Percentiles rank a stretch among this genome's conserved stretches.
Conservation (phyloP, 1,140 invertebrate genomes). For the Macrobrachium rosenbergii region DNA sequence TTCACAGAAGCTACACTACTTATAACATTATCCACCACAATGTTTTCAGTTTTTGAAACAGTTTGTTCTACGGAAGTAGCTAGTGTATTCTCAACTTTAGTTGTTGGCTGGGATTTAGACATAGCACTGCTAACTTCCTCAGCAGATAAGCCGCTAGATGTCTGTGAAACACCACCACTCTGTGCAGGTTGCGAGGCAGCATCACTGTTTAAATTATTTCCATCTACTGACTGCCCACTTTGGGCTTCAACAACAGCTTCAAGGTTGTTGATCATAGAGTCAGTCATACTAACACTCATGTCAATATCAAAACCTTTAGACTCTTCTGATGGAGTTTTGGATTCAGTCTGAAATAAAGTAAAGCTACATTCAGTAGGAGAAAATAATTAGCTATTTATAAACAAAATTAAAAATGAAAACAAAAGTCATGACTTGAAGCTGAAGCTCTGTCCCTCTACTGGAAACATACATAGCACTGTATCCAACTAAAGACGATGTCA, state of each 20-base stretch:
- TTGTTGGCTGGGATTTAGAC: constrained; percentile 15
- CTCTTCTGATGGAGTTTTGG: constrained; percentile 65
- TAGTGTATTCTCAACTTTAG: constrained; percentile 27
- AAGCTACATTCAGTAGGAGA: neutral
- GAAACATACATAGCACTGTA: too few relatives aligned
- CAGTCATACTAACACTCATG: constrained; percentile 61
- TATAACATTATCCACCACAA: constrained; percentile 51
- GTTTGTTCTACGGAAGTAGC: neutral
- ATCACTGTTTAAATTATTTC: constrained; percentile 5
- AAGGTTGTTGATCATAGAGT: constrained; percentile 54
- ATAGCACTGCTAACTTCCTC: neutral
- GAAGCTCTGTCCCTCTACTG: too few relatives aligned
- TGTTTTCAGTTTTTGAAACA: neutral
- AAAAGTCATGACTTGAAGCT: too few relatives aligned
- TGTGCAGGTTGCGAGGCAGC: neutral
- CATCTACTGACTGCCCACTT: constrained; percentile 18
- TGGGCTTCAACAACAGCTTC: constrained; percentile 35
- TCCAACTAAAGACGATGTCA: too few relatives aligned
- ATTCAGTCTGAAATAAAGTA: constrained; percentile 54
- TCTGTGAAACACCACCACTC: neutral
- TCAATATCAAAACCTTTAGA: constrained; percentile 56
- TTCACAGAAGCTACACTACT: constrained; percentile 53
- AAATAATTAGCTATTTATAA: neutral
- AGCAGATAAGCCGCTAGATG: constrained; percentile 3
- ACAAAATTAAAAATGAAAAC: too few relatives aligned